Conservation (phyloP, 2,888 invertebrate species). For the Eristalis arbustorum region DNA sequence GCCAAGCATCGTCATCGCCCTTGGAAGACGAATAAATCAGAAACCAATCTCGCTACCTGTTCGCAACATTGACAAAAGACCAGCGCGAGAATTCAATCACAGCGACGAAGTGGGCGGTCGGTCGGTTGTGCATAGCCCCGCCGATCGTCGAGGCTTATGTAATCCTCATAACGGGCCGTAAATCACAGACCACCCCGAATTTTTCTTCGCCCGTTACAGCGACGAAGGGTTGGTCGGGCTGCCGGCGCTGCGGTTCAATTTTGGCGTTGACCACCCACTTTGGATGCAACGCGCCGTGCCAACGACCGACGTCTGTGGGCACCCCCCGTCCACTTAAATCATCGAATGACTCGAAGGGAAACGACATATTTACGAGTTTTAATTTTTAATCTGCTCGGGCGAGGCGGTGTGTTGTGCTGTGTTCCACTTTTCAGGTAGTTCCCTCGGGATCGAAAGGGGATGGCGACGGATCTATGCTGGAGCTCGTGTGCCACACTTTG, state of each 20-base stretch:
- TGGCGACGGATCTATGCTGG: neutral
- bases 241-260: conserved; percentile 32
- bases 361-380: conserved; percentile 70
- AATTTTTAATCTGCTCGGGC: conserved; percentile 59
- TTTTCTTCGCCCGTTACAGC: conserved; percentile 49
- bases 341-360: conserved; percentile 54
- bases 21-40: conserved; percentile 63
- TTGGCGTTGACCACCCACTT: conserved; percentile 17
- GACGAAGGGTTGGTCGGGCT: conserved; percentile 36
- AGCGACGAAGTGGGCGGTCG: conserved; percentile 32
- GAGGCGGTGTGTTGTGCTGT: neutral
- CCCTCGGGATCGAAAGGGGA: conserved; percentile 1
- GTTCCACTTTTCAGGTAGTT: conserved; percentile 9
- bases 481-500: neutral
- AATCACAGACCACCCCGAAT: conserved; percentile 61
- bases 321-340: conserved; percentile 50
- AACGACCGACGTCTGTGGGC: neutral
- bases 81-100: conserved; percentile 71
- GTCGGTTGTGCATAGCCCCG: conserved; percentile 48
- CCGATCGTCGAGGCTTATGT: conserved; percentile 40
- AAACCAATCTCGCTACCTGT: conserved; percentile 70
- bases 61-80: conserved; percentile 70
- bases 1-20: neutral
- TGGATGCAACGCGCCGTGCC: neutral
- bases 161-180: conserved; percentile 68